phyloP scores from a whole-genome alignment of 2,113 vertebrate genomes.

The Pampusana beccarii region DNA sequence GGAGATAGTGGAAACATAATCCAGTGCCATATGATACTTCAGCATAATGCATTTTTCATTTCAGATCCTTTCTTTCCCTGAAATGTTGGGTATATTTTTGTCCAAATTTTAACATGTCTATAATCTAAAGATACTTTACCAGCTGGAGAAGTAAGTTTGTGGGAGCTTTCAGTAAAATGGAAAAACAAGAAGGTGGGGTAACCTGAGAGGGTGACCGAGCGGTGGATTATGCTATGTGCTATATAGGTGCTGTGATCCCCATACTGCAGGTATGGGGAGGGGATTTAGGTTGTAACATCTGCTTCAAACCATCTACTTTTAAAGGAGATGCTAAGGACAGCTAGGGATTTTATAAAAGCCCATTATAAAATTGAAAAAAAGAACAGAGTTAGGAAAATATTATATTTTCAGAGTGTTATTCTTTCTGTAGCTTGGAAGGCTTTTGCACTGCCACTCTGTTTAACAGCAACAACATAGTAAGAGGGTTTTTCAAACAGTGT shows the following conservation, averaged over 20 bases:
- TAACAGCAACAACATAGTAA: neutral
- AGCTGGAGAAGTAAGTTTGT: neutral
- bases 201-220: rapidly evolving
- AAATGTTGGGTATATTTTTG: neutral
- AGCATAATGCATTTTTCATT: neutral
- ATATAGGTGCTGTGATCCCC: neutral
- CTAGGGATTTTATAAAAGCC: neutral
- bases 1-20: slow-evolving; percentile 28
- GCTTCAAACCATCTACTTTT: neutral
- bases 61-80: neutral
- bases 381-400: neutral
- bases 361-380: neutral
- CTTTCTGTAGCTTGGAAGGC: neutral
- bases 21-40: neutral
- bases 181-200: neutral
- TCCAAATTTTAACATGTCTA: neutral
- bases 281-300: rapidly evolving
- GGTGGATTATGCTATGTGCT: neutral
- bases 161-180: neutral
- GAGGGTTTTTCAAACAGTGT: neutral
- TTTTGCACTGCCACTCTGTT: neutral
- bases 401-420: neutral
- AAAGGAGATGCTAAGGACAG: neutral
- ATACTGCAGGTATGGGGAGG: neutral
- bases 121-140: neutral